Base-by-base conservation (phyloP, 2,113 vertebrate genomes). In the Urocynchramus pylzowi region DNA sequence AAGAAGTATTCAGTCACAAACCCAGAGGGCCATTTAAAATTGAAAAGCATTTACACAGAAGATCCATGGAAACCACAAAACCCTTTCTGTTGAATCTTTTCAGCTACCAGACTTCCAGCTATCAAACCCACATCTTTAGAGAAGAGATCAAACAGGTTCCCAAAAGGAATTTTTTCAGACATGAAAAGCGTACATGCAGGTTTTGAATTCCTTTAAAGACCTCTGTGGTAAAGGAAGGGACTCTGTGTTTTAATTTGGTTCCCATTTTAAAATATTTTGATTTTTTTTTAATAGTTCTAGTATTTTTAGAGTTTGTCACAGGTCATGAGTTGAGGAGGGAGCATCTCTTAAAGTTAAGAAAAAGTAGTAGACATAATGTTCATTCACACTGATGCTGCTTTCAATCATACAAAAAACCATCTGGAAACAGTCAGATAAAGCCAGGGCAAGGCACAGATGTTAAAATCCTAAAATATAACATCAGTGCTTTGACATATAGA, bases 11-110 rank as follows among this genome's bases (percentile, higher is more conserved):
- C 82, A 90, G 76, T 89, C 6, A 17, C 56, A 96, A 87, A 75
- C 84, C 84, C 88, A 94, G 76, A 92, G 45, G 96, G 91, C 52
- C 86, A 92, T 91, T 95, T 93, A 91, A 91, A 97, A 97, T 39
- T 3, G 14, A 92, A 89, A 91, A 70, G 47, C 56, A 75, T 87
- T 95, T 93, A 84, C 2, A 1, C 70, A 90, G 85, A 71, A 74
- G 52, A 80, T 90, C 85, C 82, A 87, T 78, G 64, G 56, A 95
- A 91, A 96, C 73, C 47, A 85, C 89, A 84, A 82, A 86, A 24
- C 16, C 27, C 33, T 70, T 79, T 54, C 74, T 71, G 49, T 31
- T 78, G 54, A 86, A 84, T 78, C 61, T 76, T 85, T 84, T 61
- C 54, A 82, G 50, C 64, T 83, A 93, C 27, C 45, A 89, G 92